Evolutionary conservation across 2,888 invertebrate genomes (phyloP).

Genomic region (Polydrusus tereticollis): DNA sequence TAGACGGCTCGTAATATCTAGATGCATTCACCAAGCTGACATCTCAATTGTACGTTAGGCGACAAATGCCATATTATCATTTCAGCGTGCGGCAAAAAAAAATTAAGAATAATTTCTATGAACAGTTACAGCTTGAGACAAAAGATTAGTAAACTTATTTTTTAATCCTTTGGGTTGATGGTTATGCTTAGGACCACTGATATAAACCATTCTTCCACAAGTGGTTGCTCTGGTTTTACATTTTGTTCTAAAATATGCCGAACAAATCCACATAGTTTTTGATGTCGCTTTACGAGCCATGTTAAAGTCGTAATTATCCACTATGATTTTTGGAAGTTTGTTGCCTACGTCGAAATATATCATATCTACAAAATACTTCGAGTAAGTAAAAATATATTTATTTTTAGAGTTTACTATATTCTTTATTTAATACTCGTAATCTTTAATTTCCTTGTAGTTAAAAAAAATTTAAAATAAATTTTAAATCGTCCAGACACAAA

Average conservation of each 20-base stretch:
- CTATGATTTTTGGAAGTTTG: constrained; percentile 56
- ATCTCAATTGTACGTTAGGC: no score
- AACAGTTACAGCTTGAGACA: constrained; percentile 56
- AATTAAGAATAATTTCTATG: constrained; percentile 42
- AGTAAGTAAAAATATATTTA: background rate
- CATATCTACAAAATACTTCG: constrained; percentile 47
- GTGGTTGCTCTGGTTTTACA: constrained; percentile 57
- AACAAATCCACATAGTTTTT: constrained; percentile 58
- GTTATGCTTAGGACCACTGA: constrained; percentile 54
- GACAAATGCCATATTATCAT: no score
- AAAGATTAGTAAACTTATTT: constrained; percentile 53
- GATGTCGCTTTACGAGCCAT: constrained; percentile 55
- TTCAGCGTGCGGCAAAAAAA: no score
- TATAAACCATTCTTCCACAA: constrained; percentile 54
- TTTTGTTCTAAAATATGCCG: constrained; percentile 57
- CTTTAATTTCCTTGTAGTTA: no score
- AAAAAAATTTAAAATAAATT: no score
- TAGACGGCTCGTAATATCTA: no score
- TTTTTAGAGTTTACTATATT: no score
- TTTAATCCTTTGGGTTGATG: constrained; percentile 52
- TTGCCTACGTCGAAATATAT: constrained; percentile 53
- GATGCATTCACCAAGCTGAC: no score
- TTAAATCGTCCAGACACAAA: no score
- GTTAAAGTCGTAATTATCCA: constrained; percentile 57
- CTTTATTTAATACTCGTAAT: no score